Percentiles rank a stretch among this genome's conserved stretches.
Evolutionary conservation across 2,888 invertebrate species (phyloP).

Genomic region (Metallyticus violacea): DNA sequence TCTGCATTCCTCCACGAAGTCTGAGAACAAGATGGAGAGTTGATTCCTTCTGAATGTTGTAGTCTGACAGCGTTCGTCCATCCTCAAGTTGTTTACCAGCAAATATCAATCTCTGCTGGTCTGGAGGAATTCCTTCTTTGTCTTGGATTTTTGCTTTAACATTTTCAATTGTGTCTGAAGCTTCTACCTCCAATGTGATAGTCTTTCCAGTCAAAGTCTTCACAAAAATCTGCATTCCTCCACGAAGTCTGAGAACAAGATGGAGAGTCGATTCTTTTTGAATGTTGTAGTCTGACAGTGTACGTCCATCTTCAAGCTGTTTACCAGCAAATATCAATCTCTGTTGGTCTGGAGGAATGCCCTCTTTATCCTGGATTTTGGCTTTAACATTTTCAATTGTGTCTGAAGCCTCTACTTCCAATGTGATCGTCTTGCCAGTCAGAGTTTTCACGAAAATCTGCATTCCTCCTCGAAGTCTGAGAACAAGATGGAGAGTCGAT

Average conservation of each 20-base stretch:
- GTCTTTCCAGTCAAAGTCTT: conserved; percentile 51
- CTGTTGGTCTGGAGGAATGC: conserved; percentile 31
- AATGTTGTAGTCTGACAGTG: conserved; percentile 57
- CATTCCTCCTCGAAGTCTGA: conserved; percentile 57
- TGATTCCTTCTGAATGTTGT: conserved; percentile 82
- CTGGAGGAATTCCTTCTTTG: conserved; percentile 42
- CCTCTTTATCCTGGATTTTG: conserved; percentile 41
- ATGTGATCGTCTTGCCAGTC: conserved; percentile 49
- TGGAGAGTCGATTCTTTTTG: conserved; percentile 59
- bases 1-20: conserved; percentile 53
- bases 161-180: conserved; percentile 53
- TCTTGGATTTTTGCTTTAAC: conserved; percentile 48
- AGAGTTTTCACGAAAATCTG: conserved; percentile 53
- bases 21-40: conserved; percentile 57
- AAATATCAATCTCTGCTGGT: conserved; percentile 64
- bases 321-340: conserved; percentile 37
- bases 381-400: conserved; percentile 53
- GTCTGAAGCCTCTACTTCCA: conserved; percentile 50
- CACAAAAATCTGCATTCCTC: conserved; percentile 56
- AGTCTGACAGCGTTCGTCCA: conserved; percentile 88
- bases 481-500: conserved; percentile 56
- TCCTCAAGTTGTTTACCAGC: conserved; percentile 94
- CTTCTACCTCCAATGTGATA: conserved; percentile 48
- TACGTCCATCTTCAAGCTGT: conserved; percentile 51
- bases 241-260: conserved; percentile 55